Base-by-base conservation (phyloP, 2,888 invertebrate genomes). In the Pycnomerus fuliginosus region DNA sequence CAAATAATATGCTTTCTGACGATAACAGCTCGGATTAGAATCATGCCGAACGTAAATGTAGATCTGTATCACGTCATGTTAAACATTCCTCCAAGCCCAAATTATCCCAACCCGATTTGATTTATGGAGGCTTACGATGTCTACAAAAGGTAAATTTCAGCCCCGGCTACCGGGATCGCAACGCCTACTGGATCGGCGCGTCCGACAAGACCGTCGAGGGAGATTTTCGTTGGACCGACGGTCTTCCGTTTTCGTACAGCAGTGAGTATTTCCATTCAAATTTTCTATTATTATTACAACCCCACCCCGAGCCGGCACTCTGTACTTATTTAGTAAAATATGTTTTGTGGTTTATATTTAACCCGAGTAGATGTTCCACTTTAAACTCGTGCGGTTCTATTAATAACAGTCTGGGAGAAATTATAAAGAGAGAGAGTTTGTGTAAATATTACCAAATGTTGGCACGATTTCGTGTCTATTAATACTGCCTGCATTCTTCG, bases 171-270 rank as follows among this genome's bases (percentile, higher is more conserved):
- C 76, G 78, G 15, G 83, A 84, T 37, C 78, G 83, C 51, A 82
- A 82, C 62, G 82, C 85, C 7, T 87, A 85, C 71, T 90, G 90
- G 90, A 83, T 90, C 27, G 89, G 90, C 16, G 89, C 86, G 1
- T 84, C 86, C 0, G 89, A 90, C 64, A 77, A 80, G 51, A 78
- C 79, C 27, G 82, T 84, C 58, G 90, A 90, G 66, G 86, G 87
- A 17, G 85, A 87, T 68, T 90, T 86, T 72, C 80, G 83, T 39
- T 90, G 90, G 90, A 80, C 84, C 0, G 85, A 87, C 62, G 85
- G 85, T 22, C 75, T 83, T 38, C 81, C 83, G 7, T 86, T 88
- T 69, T 79, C 82, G 23, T 89, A 83, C 61, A 79, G 85, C 58
- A 85, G 90, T 90, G 72, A 84, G 85, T 80, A 37, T 20, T 20